Evolutionary conservation across 2,888 invertebrate species (phyloP), one percentile per base, ranked within the genome.

Genomic region (Agriotes lineatus): DNA sequence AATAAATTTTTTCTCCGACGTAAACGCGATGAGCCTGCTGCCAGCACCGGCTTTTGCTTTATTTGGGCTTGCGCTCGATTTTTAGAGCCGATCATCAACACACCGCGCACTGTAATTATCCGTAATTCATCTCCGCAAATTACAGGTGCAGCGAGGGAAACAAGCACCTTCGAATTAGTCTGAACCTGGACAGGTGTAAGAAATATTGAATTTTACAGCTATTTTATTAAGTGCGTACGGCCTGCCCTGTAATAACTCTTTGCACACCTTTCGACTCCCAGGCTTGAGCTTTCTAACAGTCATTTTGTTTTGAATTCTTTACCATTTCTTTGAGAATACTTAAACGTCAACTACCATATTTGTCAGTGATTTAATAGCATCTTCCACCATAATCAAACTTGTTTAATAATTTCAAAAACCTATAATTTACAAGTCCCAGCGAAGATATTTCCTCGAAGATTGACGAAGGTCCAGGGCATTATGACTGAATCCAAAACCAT

Each of bases 111-210:
- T 56, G 56, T 61, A 44, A 67, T 67, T 67, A 67, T 44, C 37
- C 14, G 35, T 60, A 60, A 67, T 67, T 42, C 35, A 67, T 67
- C 60, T 60, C 50, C 4, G 67, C 44, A 67, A 67, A 67, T 67
- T 67, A 61, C 54, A 67, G 62, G 62, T 64, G 25, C 16, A 16
- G 22, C 9, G 37, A 64, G 39, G 52, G 56, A 56, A 56, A 56
- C 39, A 20, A 22, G 52, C 52, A 52, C 39, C 39, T 64, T 64
- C 30, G 12, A 35, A 42, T 64, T 64, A 57, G 56, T 64, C 44
- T 64, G 54, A 20, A 22, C 22, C 19, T 19, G 60, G 19, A 22
- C 56, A 56, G 56, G 56, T 56, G 56, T 35, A 18, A 1, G 56
- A 9, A 39, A 22, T 39, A 39, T 35, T 39, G 37, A 39, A 39